Conservation (phyloP, 1,140 invertebrate genomes). For the Daktulosphaira vitifoliae region DNA sequence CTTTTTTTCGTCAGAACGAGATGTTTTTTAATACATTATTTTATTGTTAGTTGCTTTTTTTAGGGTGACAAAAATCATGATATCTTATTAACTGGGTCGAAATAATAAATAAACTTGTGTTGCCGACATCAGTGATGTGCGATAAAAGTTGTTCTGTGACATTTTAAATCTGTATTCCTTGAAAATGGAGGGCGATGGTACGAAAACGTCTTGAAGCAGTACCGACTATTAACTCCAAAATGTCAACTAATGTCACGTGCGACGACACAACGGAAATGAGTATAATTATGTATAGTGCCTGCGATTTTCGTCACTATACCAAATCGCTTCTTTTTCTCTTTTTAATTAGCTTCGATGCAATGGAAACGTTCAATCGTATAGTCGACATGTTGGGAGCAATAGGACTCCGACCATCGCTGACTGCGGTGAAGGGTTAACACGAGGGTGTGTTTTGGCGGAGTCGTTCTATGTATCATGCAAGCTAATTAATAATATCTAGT, state of each 20-base stretch:
- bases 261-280: no score
- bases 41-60: no score
- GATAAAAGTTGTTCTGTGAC: slow-evolving; percentile 18
- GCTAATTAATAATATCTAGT: no score
- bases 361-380: neutral
- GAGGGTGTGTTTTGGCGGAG: no score
- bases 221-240: neutral
- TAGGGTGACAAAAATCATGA: no score
- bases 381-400: no score
- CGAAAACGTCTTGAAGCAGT: neutral
- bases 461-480: no score
- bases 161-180: slow-evolving; percentile 17
- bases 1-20: no score
- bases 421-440: no score
- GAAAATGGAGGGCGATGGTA: neutral
- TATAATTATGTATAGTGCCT: no score
- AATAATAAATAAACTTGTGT: slow-evolving; percentile 1
- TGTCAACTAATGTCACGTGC: slow-evolving; percentile 28
- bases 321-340: neutral
- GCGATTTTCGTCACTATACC: neutral
- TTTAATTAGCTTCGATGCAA: neutral
- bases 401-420: no score
- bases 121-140: neutral
- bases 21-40: no score
- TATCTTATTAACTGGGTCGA: neutral